A percentile compares a stretch with the other conserved stretches of the same genome.
These are phyloP conservation scores for Icerya purchasi DNA, from an alignment of 2,888 invertebrate species.

Conservation along the genomic window DNA sequence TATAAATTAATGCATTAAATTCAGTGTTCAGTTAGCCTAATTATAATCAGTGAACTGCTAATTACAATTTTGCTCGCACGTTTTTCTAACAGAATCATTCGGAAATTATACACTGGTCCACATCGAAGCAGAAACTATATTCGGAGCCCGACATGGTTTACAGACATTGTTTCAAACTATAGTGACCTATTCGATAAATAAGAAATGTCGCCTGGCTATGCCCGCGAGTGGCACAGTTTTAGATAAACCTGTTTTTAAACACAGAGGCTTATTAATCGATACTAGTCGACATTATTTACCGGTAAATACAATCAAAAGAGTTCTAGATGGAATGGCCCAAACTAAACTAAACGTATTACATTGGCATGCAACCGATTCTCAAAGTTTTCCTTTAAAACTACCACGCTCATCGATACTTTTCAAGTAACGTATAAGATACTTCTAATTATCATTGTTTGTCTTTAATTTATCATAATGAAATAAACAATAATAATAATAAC, in stretches of 20 bases:
- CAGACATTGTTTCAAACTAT: conserved; percentile 50
- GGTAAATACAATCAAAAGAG: conserved; percentile 40
- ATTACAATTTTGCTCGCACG: too few species aligned
- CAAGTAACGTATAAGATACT: conserved; percentile 35
- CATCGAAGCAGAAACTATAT: conserved; percentile 22
- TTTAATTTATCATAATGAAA: too few species aligned
- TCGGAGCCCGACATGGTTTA: conserved; percentile 41
- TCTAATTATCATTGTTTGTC: too few species aligned
- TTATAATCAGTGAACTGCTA: too few species aligned
- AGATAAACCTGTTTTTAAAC: conserved; percentile 60
- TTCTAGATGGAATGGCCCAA: conserved; percentile 65
- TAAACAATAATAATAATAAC: too few species aligned
- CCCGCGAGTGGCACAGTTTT: conserved; percentile 37
- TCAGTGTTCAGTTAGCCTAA: too few species aligned
- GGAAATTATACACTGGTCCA: conserved; percentile 11
- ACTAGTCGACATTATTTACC: conserved; percentile 72
- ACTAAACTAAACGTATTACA: conserved; percentile 82
- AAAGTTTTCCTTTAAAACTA: conserved; percentile 73
- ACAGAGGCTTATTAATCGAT: conserved; percentile 74
- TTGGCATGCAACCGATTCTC: conserved; percentile 79
- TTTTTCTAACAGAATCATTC: too few species aligned
- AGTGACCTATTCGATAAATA: conserved; percentile 7
- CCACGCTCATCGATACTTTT: conserved; percentile 51
- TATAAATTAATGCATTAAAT: too few species aligned
- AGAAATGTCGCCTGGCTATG: conserved; percentile 28